Conservation (phyloP, 2,113 vertebrate species). For the Bettongia penicillata region DNA sequence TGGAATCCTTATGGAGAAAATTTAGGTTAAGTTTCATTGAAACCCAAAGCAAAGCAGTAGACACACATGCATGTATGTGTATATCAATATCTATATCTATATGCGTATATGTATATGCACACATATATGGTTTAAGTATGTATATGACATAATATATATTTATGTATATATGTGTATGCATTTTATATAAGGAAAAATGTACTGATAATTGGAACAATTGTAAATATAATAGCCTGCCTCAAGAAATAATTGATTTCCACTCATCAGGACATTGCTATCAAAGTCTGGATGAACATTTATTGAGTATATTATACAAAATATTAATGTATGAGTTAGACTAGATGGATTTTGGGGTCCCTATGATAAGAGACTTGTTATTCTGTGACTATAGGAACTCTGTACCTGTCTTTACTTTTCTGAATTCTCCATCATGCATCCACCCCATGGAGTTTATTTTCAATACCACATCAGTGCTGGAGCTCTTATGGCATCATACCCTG, state of each 20-base stretch:
- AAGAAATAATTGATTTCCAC: neutral
- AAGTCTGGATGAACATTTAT: neutral
- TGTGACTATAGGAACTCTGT: neutral
- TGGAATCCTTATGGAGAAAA: neutral
- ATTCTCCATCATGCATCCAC: neutral
- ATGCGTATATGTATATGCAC: no score
- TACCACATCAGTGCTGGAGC: neutral
- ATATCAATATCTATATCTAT: no score
- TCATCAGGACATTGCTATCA: neutral
- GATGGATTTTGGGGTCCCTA: neutral
- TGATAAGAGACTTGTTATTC: neutral
- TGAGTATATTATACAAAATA: neutral
- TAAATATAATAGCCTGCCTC: neutral
- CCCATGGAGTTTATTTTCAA: no score
- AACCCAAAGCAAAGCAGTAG: neutral
- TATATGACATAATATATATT: no score
- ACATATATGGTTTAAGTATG: no score
- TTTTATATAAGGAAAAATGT: neutral
- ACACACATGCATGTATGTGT: no score
- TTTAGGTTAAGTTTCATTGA: neutral
- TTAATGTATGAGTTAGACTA: neutral
- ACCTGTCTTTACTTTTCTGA: neutral
- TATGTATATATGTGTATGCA: no score
- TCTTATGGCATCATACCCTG: neutral
- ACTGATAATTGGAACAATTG: neutral